Evolutionary conservation across 1,140 invertebrate species (phyloP).

Genomic region (Mizuhopecten yessoensis): DNA sequence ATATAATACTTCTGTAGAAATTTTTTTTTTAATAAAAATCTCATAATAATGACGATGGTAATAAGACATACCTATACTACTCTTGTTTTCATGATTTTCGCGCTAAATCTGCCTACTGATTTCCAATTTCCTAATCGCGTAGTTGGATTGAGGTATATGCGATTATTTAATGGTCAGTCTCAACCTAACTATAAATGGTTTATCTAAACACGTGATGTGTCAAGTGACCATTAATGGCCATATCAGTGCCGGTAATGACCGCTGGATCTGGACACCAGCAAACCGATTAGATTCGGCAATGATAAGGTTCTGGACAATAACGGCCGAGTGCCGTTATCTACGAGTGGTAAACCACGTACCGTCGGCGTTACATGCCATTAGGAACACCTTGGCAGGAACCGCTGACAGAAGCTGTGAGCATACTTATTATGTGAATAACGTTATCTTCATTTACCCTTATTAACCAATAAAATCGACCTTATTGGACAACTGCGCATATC

Average conservation of each 20-base stretch:
- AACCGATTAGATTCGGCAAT: background rate
- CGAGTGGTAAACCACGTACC: background rate
- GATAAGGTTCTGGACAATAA: background rate
- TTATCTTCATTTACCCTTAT: constrained; percentile 27
- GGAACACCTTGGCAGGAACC: constrained; percentile 23
- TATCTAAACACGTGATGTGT: constrained; percentile 34
- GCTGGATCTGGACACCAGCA: background rate
- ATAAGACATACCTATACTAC: too few relatives aligned
- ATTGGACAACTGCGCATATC: constrained; percentile 37
- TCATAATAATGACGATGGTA: too few relatives aligned
- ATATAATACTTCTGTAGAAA: too few relatives aligned
- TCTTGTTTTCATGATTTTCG: too few relatives aligned
- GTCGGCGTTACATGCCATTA: constrained; percentile 24
- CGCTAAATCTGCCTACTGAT: too few relatives aligned
- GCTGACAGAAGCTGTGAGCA: constrained; percentile 36
- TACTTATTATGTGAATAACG: constrained; percentile 15
- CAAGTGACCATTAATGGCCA: constrained; percentile 7
- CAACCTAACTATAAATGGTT: background rate
- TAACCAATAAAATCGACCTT: background rate
- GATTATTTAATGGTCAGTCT: constrained; percentile 16
- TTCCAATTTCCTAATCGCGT: background rate
- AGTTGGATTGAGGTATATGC: background rate
- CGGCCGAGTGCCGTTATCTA: background rate
- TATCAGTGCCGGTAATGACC: constrained; percentile 24
- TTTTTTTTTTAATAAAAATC: too few relatives aligned